Evolutionary conservation across 2,113 vertebrate species (phyloP).

Genomic region (Typhlomys cinereus): DNA sequence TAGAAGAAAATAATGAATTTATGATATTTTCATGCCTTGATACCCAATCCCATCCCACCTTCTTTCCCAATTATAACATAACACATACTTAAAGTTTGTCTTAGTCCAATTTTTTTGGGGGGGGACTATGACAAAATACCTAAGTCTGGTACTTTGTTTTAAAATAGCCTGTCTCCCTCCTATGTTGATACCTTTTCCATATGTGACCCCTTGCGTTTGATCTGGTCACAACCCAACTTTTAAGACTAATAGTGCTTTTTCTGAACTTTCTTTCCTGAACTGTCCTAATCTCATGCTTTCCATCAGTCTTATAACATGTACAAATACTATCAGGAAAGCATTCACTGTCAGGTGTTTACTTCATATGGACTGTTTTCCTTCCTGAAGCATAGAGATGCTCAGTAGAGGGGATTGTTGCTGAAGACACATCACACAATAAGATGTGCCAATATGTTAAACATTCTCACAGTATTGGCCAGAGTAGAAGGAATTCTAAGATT

Average conservation of each 20-base stretch:
- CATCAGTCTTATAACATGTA: background rate
- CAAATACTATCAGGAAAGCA: background rate
- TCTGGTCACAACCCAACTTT: background rate
- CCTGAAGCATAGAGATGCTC: background rate
- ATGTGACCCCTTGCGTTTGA: too few relatives aligned
- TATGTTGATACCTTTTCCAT: too few relatives aligned
- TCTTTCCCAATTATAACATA: too few relatives aligned
- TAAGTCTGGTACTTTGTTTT: too few relatives aligned
- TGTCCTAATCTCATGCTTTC: background rate
- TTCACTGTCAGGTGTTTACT: background rate
- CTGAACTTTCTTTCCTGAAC: background rate
- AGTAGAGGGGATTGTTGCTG: background rate
- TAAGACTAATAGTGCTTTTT: background rate
- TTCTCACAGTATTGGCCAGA: background rate
- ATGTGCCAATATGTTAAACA: background rate
- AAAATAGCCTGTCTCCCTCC: too few relatives aligned
- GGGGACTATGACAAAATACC: too few relatives aligned
- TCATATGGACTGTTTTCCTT: background rate
- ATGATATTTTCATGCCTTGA: too few relatives aligned
- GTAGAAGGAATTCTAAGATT: background rate
- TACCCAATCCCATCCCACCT: too few relatives aligned
- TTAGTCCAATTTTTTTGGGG: too few relatives aligned
- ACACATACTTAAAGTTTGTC: too few relatives aligned
- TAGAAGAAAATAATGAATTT: too few relatives aligned
- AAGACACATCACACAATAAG: too few relatives aligned